Evolutionary conservation across 2,113 vertebrate genomes (phyloP), one percentile per base, ranked within the genome.

Genomic region (Rafetus swinhoei): DNA sequence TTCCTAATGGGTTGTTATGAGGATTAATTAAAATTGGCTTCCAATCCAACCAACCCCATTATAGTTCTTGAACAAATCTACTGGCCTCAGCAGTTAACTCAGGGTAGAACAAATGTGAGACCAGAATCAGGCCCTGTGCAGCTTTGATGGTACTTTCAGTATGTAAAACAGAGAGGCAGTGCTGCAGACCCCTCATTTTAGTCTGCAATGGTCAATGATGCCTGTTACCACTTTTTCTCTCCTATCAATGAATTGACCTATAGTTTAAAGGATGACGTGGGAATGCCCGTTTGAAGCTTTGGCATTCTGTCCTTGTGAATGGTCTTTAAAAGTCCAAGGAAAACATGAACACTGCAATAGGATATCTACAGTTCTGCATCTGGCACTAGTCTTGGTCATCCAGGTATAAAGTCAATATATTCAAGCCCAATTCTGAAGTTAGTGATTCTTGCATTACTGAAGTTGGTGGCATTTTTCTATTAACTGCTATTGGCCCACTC

Each of bases 261-360:
- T 15, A 77, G 45, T 77, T 77, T 25, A 27, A 77, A 50, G 39
- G 12, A 22, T 45, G 74, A 77, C 11, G 3, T 77, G 74, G 39
- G 74, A 76, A 24, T 50, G 11, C 19, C 13, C 3, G 22, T 50
- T 77, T 39, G 39, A 50, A 77, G 12, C 39, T 27, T 77, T 50
- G 24, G 24, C 65, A 57, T 93, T 96, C 65, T 39, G 32, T 86
- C 82, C 76, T 82, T 90, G 79, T 27, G 87, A 93, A 90, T 45
- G 21, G 74, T 91, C 91, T 95, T 95, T 92, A 91, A 94, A 92
- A 95, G 81, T 92, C 91, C 56, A 82, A 69, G 62, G 59, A 90
- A 93, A 88, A 69, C 65, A 77, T 35, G 87, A 88, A 90, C 55
- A 18, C 87, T 88, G 15, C 24, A 83, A 90, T 65, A 86, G 54